Evolutionary conservation across 2,888 invertebrate species (phyloP).

Genomic region (Monochamus alternatus): DNA sequence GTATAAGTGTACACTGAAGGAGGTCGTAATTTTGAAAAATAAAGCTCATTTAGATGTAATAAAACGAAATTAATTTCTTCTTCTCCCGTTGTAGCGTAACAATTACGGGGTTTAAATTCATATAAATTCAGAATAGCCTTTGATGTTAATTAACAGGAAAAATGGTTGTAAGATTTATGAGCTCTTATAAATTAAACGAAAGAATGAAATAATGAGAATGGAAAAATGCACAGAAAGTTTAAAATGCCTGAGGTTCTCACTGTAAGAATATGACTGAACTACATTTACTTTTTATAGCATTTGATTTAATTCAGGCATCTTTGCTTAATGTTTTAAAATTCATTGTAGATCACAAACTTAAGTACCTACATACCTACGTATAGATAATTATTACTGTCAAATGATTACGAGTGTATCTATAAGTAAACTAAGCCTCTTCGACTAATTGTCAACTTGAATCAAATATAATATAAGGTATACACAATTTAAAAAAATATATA

Average conservation of each 20-base stretch:
- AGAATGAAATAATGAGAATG: background rate
- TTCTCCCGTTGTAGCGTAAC: background rate
- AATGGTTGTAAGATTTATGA: slow-evolving; percentile 1
- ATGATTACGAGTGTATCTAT: too few relatives aligned
- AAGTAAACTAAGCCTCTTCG: too few relatives aligned
- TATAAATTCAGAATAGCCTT: slow-evolving; percentile 5
- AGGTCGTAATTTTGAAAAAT: background rate
- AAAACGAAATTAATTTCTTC: slow-evolving; percentile 7
- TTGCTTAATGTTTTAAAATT: too few relatives aligned
- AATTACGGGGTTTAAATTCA: slow-evolving; percentile 6
- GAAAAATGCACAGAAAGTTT: background rate
- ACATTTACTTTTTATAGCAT: too few relatives aligned
- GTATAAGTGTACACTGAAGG: background rate
- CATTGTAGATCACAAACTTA: too few relatives aligned
- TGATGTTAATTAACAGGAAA: slow-evolving; percentile 8
- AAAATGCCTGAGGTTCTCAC: background rate
- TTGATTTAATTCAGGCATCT: too few relatives aligned
- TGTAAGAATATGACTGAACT: too few relatives aligned
- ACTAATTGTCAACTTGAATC: too few relatives aligned
- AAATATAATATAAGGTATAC: too few relatives aligned
- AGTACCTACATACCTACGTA: too few relatives aligned
- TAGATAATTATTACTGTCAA: too few relatives aligned
- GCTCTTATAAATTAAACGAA: slow-evolving; percentile 1
- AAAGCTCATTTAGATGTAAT: background rate
- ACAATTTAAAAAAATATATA: too few relatives aligned